Conservation (phyloP, 2,113 vertebrate species). For the Dendrocopos noguchii region DNA sequence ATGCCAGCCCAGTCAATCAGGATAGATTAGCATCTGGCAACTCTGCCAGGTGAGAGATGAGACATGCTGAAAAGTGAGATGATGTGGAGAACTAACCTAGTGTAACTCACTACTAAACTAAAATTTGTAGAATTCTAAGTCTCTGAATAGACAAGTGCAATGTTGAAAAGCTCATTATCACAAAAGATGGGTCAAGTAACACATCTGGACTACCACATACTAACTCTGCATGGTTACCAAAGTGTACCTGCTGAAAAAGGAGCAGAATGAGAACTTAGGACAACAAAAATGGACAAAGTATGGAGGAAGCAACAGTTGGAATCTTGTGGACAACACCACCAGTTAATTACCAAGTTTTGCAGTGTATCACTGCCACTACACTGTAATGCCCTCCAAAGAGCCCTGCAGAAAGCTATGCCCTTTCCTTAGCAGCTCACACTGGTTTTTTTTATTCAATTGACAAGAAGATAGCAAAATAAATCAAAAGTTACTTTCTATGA, state of each 20-base stretch:
- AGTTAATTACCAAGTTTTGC: not conserved
- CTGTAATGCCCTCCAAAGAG: not conserved
- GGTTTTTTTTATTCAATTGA: conserved; percentile 70
- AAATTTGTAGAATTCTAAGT: not conserved
- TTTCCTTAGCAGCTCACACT: not conserved
- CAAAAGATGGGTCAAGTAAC: not conserved
- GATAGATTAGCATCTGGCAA: not conserved
- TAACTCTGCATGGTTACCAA: not conserved
- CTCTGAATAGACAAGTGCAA: not conserved
- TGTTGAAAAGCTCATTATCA: not conserved
- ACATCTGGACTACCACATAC: not conserved
- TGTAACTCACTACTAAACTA: not conserved
- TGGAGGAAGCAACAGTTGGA: not conserved
- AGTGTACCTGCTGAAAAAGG: not conserved
- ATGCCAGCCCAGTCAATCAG: not conserved
- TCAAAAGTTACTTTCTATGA: conserved; percentile 72
- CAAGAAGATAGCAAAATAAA: conserved; percentile 72
- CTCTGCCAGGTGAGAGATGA: not conserved
- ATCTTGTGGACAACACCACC: not conserved
- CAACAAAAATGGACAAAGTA: accelerated
- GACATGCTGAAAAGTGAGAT: not conserved
- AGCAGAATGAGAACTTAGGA: not conserved
- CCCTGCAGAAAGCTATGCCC: not conserved
- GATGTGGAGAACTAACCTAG: not conserved
- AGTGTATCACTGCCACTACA: not conserved